phyloP scores from a whole-genome alignment of 2,888 invertebrate genomes.

The Dasysyrphus tricinctus region DNA sequence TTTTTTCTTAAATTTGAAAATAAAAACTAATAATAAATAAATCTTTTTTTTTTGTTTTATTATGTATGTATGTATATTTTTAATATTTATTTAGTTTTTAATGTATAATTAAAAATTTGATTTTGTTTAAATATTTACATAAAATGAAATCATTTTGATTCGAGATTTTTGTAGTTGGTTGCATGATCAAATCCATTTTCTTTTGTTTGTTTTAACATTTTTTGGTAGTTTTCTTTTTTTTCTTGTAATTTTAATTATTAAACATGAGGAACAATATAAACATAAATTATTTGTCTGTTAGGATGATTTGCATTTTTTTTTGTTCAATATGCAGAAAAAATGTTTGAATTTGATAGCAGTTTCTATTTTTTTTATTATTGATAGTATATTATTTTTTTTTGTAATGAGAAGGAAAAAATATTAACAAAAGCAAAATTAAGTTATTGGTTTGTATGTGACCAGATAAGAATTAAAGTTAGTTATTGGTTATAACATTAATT shows the following conservation, averaged over 20 bases:
- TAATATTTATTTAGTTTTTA: conserved; percentile 30
- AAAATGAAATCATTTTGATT: conserved; percentile 67
- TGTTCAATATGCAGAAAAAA: conserved; percentile 53
- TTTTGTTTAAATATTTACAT: conserved; percentile 63
- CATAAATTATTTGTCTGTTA: conserved; percentile 58
- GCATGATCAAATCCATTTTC: conserved; percentile 65
- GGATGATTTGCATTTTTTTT: conserved; percentile 67
- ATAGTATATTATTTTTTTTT: conserved; percentile 21
- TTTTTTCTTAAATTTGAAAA: conserved; percentile 32
- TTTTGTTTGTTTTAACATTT: conserved; percentile 13
- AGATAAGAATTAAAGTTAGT: conserved; percentile 78
- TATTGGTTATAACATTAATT: conserved; percentile 44
- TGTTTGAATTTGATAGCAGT: conserved; percentile 22
- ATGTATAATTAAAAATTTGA: conserved; percentile 37
- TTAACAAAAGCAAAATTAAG: conserved; percentile 59
- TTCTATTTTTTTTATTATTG: conserved; percentile 31
- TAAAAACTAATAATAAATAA: conserved; percentile 64
- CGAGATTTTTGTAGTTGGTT: conserved; percentile 68
- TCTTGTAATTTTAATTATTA: conserved; percentile 15
- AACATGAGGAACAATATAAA: conserved; percentile 72
- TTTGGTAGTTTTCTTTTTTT: conserved; percentile 30
- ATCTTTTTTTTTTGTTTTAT: conserved; percentile 37
- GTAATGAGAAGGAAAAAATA: conserved; percentile 30
- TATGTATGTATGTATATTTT: conserved; percentile 4
- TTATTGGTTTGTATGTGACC: conserved; percentile 81